Percentiles rank a stretch among this genome's conserved stretches.
These are phyloP conservation scores for Cirrhinus molitorella DNA, from an alignment of 2,797 vertebrate species.

Conservation along the genomic window DNA sequence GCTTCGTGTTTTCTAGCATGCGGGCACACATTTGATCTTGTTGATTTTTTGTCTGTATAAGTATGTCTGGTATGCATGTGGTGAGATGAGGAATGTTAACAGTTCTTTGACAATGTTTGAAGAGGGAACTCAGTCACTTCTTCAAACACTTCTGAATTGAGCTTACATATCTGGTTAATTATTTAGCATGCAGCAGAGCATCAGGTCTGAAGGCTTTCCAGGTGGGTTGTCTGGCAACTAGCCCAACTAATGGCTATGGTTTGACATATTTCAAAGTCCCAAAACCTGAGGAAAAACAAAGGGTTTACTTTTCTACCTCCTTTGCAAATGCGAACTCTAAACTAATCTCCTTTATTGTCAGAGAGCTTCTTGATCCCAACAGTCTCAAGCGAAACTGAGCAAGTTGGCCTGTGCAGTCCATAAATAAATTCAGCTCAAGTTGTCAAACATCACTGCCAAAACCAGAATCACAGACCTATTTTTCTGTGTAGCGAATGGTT, in stretches of 20 bases:
- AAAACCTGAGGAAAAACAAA: background rate
- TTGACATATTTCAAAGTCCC: conserved; percentile 5
- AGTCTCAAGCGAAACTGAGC: background rate
- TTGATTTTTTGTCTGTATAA: conserved; percentile 56
- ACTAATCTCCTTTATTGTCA: conserved; percentile 3
- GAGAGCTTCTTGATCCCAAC: background rate
- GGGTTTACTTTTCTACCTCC: background rate
- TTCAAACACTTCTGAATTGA: background rate
- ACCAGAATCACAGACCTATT: background rate
- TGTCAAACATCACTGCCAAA: conserved; percentile 9
- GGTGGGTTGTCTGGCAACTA: conserved; percentile 7
- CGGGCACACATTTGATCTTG: conserved; percentile 38
- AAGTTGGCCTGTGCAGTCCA: background rate
- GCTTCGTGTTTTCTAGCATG: conserved; percentile 19
- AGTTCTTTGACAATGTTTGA: conserved; percentile 58
- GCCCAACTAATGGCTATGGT: background rate
- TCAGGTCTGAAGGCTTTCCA: background rate
- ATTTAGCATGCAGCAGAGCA: background rate
- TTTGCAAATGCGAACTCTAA: conserved; percentile 15
- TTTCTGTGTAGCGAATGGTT: background rate
- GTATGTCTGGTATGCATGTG: conserved; percentile 76
- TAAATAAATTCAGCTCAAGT: conserved; percentile 15
- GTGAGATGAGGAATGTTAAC: conserved; percentile 69
- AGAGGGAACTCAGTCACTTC: conserved; percentile 20
- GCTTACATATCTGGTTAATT: conserved; percentile 7